Conservation (phyloP, 2,113 vertebrate genomes). For the Solenodon paradoxus region DNA sequence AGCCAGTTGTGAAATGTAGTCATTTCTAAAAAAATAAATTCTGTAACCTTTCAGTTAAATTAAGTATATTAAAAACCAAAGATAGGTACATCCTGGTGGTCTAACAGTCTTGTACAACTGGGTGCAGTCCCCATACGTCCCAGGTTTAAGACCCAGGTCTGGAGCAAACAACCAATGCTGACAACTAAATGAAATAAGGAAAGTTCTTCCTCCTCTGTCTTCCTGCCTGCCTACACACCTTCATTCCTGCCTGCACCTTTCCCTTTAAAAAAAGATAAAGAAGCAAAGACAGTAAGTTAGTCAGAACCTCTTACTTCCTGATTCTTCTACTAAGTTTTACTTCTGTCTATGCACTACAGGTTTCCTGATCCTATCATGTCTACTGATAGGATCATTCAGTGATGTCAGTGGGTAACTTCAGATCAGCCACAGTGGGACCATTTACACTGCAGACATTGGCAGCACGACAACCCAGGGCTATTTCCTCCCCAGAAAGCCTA, state of each 20-base stretch:
- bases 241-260: no score
- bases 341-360: no score
- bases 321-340: background rate
- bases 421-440: background rate
- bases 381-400: background rate
- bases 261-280: no score
- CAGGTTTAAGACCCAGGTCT: no score
- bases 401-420: background rate
- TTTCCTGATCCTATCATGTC: background rate
- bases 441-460: background rate
- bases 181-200: no score
- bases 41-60: background rate
- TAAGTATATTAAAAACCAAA: no score
- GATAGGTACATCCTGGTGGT: no score
- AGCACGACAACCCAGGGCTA: background rate
- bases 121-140: no score
- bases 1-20: background rate
- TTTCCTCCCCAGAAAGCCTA: background rate
- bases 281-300: background rate
- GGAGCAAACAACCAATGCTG: no score
- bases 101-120: no score
- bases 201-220: no score
- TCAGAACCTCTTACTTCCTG: background rate
- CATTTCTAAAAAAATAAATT: background rate
- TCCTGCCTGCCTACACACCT: no score